These are phyloP conservation scores for Subanguina moxae DNA, from an alignment of 1,140 invertebrate genomes.

Conservation along the genomic window DNA sequence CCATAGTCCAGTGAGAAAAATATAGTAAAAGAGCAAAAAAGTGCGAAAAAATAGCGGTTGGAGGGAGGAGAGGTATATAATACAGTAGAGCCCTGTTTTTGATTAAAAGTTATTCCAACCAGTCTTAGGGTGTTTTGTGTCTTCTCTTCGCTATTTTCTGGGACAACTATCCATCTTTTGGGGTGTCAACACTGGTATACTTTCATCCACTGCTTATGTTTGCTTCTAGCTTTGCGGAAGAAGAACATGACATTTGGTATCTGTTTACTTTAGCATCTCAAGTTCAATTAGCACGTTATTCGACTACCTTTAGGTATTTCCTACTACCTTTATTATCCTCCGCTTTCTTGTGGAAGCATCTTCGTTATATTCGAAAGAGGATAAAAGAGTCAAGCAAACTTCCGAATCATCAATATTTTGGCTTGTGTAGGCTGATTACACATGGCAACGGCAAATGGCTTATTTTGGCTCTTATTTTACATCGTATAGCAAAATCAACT, in stretches of 20 bases:
- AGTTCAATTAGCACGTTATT: no score
- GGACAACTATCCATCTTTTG: background rate
- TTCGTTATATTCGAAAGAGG: no score
- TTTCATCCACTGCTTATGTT: conserved; percentile 32
- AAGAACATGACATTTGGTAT: conserved; percentile 52
- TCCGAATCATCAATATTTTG: background rate
- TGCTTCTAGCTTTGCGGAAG: conserved; percentile 50
- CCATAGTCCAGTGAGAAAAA: no score
- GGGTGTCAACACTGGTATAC: background rate
- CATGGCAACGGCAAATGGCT: conserved; percentile 2
- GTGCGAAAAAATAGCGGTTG: no score
- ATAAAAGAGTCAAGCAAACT: no score
- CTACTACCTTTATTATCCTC: conserved; percentile 16
- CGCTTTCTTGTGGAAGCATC: conserved; percentile 3
- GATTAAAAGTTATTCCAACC: background rate
- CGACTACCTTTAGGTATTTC: conserved; percentile 46
- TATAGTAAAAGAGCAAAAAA: no score
- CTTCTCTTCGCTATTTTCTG: background rate
- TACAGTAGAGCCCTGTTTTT: no score
- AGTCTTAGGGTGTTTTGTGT: no score
- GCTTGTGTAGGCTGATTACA: background rate
- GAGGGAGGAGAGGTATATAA: background rate
- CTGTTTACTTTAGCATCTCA: no score
- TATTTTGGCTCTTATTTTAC: conserved; percentile 13
- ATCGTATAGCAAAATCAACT: conserved; percentile 23